Evolutionary conservation across 2,888 invertebrate species (phyloP).

Genomic region (Apodemia mormo): DNA sequence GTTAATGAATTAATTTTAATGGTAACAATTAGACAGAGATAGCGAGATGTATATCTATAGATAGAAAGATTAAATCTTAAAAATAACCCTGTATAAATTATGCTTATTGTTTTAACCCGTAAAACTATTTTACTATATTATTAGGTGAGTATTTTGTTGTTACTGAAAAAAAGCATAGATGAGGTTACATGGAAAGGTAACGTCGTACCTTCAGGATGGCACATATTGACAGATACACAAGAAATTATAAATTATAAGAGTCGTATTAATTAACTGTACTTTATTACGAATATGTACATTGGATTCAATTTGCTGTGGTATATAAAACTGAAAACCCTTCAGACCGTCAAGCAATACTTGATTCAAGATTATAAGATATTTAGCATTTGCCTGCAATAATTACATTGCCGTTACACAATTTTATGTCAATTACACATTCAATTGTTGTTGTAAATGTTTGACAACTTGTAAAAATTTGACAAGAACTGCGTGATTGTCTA

Average conservation of each 20-base stretch:
- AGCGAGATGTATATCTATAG: constrained; percentile 20
- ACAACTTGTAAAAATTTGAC: not conserved
- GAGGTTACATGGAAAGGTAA: constrained; percentile 73
- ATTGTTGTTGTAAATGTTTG: not conserved
- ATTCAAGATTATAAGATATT: not conserved
- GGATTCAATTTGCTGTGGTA: constrained; percentile 36
- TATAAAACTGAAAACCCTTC: constrained; percentile 2
- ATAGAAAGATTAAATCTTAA: constrained; percentile 52
- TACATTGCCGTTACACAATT: not conserved
- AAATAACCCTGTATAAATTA: constrained; percentile 81
- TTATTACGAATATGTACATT: constrained; percentile 72
- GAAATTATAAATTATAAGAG: constrained; percentile 66
- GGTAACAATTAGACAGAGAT: constrained; percentile 23
- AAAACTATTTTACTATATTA: constrained; percentile 68
- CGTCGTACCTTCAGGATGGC: constrained; percentile 73
- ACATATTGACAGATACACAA: constrained; percentile 67
- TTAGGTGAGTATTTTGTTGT: constrained; percentile 74
- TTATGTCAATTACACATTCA: not conserved
- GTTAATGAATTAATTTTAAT: constrained; percentile 18
- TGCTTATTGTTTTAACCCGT: constrained; percentile 72
- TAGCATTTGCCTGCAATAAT: not conserved
- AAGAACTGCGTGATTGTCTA: not conserved
- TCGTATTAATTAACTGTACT: constrained; percentile 69
- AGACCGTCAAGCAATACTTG: constrained; percentile 5
- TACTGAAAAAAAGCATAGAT: constrained; percentile 72